phyloP scores from a whole-genome alignment of 2,797 vertebrate genomes.

The Iguana delicatissima region DNA sequence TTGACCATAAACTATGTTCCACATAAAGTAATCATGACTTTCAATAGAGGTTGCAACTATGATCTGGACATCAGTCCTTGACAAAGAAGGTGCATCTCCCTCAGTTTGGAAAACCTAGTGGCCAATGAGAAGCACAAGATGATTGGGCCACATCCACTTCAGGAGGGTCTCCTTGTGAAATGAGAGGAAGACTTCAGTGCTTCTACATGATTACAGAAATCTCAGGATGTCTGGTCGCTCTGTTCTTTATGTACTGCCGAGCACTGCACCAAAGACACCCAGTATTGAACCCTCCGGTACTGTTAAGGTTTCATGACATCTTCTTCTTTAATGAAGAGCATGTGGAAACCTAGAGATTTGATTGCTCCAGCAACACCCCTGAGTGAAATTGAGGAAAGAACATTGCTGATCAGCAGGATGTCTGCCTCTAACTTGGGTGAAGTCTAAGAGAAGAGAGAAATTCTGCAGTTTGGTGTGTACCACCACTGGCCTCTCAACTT shows the following conservation, averaged over 20 bases:
- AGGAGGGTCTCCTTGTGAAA: not conserved
- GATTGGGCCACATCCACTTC: not conserved
- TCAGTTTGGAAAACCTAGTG: not conserved
- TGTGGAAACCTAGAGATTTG: not conserved
- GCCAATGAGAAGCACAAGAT: not conserved
- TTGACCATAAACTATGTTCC: not conserved
- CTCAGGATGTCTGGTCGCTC: not conserved
- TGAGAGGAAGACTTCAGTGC: not conserved
- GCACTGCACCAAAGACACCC: not conserved
- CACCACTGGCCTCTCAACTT: not conserved
- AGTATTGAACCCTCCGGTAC: not conserved
- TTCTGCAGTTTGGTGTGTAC: not conserved
- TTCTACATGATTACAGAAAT: not conserved
- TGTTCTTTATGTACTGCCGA: not conserved
- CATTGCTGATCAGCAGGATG: not conserved
- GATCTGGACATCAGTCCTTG: not conserved
- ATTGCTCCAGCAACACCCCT: not conserved
- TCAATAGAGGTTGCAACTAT: not conserved
- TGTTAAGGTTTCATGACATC: not conserved
- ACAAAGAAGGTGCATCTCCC: not conserved
- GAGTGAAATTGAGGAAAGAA: not conserved
- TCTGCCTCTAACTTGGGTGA: not conserved
- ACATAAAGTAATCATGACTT: not conserved
- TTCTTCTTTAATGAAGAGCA: not conserved
- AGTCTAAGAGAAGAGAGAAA: not conserved